Base-by-base conservation (phyloP, 2,113 vertebrate species). In the Eulemur macaco region DNA sequence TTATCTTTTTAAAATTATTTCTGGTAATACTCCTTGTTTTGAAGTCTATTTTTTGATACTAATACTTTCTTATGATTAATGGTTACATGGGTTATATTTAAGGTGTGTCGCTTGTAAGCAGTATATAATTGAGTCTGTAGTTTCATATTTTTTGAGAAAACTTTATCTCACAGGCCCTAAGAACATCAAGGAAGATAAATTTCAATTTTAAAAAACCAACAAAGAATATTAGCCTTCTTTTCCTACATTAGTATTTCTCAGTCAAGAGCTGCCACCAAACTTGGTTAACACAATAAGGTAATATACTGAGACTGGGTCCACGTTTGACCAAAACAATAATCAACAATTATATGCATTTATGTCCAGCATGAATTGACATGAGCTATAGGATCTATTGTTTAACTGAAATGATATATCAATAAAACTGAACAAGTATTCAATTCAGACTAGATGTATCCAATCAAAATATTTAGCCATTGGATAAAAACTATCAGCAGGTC, bases 171-270 rank as follows among this genome's bases (percentile, higher is more conserved):
- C 2, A 47, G 17, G 18, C 6, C 45, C 20, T 80, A 63, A 92
- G 56, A 88, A 88, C 42, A 78, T 1, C 50, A 23, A 94, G 45
- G 89, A 86, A 91, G 63, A 86, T 78, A 89, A n/a, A 91, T 63
- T 85, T 85, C 25, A 76, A 96, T 69, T 50, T 74, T 74, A 71
- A 96, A 92, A 94, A 58, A 20, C 13, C 63, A 92, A 54, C 50
- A 42, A 76, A 90, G 37, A 73, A 64, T 37, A 11, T 21, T 63
- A 39, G 5, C 34, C 52, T 52, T 88, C 29, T 85, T 94, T 86
- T 10, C 29, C 20, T 63, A 60, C 10, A 34, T 60, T 20, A 86
- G 47, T 73, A 63, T 34, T 45, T 92, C 42, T 88, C 54, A 66
- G 56, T 82, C 34, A 94, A 85, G 18, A 45, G 34, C 29, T 94